Evolutionary conservation across 2,888 invertebrate genomes (phyloP), one percentile per base, ranked within the genome.

Genomic region (Scrobipalpa atriplicella): DNA sequence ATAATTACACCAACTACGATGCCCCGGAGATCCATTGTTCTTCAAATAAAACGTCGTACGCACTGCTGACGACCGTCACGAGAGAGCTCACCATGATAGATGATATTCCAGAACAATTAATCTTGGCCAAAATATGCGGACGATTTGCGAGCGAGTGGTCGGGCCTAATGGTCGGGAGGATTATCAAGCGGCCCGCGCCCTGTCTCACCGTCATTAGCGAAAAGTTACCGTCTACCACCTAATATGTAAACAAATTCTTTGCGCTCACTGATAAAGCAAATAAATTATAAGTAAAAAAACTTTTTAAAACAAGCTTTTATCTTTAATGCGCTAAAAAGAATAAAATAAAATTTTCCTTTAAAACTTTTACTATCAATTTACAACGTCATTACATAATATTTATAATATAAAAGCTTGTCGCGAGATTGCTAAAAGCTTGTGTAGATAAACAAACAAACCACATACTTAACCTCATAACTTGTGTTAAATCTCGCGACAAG

Each of bases 51-150:
- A 91, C 85, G 90, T 89, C 90, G 89, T 85, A 86, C 90, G 87
- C 90, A 89, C 84, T 88, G 89, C 85, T 83, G 84, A 78, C 80
- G 88, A 89, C 86, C 90, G 90, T 90, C 90, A 88, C 83, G 83
- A 84, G 86, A 87, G 88, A 90, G 86, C 89, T 87, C 88, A 85
- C 87, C 85, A 90, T 92, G 91, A 92, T 92, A 92, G 91, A 92
- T 92, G 92, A 92, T 91, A 91, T 92, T 92, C 89, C 83, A 87
- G 92, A 90, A 92, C 90, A 92, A 92, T 92, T 92, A 92, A 92
- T 92, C 92, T 92, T 92, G 84, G 87, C 82, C 90, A 89, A 92
- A 92, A 92, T 92, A 92, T 92, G 92, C 91, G 90, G 90, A 92
- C 91, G 91, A 92, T 92, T 92, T 92, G 90, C 90, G 86, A 91